phyloP scores from a whole-genome alignment of 2,797 vertebrate genomes.

The Fistularia tabacaria region DNA sequence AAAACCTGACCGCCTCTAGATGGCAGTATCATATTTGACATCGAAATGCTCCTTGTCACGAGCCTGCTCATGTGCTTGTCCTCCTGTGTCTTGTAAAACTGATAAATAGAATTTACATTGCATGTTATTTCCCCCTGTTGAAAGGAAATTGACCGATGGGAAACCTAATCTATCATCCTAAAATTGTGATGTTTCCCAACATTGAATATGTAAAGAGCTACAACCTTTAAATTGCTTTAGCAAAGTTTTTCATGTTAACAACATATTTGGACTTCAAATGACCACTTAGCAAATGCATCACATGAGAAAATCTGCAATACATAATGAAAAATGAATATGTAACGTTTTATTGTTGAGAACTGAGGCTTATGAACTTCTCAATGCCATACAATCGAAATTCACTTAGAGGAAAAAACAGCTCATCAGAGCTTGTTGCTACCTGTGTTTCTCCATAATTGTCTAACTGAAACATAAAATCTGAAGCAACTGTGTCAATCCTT shows the following conservation, averaged over 20 bases:
- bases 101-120: constrained; percentile 75
- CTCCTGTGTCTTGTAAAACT: constrained; percentile 58
- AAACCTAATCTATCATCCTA: constrained; percentile 61
- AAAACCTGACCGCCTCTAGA: constrained; percentile 54
- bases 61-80: constrained; percentile 32
- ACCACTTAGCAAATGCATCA: constrained; percentile 38
- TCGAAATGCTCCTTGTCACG: constrained; percentile 25
- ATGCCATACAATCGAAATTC: too few species aligned
- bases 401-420: too few species aligned
- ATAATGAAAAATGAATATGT: constrained; percentile 20
- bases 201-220: constrained; percentile 74
- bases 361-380: constrained; percentile 14
- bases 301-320: too few species aligned
- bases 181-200: constrained; percentile 64
- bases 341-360: constrained; percentile 47
- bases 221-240: constrained; percentile 63
- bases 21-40: constrained; percentile 71
- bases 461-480: too few species aligned
- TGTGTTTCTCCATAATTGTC: too few species aligned
- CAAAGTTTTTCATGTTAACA: constrained; percentile 63
- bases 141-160: constrained; percentile 59
- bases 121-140: constrained; percentile 50
- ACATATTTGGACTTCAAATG: constrained; percentile 43
- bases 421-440: too few species aligned
- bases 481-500: constrained; percentile 40